A percentile compares a stretch with the other conserved stretches of the same genome.
Conservation (phyloP, 2,113 vertebrate genomes). For the Equus quagga region DNA sequence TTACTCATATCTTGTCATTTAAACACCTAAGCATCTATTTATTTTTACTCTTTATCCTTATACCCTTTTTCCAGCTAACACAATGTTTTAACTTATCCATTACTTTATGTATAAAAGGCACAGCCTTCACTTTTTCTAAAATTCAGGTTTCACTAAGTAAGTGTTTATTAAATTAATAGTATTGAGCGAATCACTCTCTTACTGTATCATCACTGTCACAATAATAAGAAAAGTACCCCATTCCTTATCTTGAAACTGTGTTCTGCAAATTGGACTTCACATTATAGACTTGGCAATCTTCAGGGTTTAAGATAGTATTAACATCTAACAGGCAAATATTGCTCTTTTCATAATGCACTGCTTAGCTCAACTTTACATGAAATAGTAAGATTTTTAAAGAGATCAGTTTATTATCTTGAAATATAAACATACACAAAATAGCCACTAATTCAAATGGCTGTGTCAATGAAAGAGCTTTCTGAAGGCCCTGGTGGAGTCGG, state of each 20-base stretch:
- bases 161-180: not conserved
- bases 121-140: not conserved
- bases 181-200: not conserved
- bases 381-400: not conserved
- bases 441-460: conserved; percentile 14
- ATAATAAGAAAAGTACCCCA: not conserved
- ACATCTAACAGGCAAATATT: not conserved
- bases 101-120: not conserved
- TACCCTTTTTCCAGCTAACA: not conserved
- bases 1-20: not conserved
- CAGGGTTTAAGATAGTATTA: not conserved
- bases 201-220: not conserved
- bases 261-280: not conserved
- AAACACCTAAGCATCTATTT: not conserved
- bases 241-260: not conserved
- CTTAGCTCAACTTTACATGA: not conserved
- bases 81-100: not conserved
- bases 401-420: not conserved
- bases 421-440: not conserved
- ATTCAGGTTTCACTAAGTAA: not conserved
- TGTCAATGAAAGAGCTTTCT: conserved; percentile 5
- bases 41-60: not conserved
- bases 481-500: not conserved
- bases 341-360: not conserved
- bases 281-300: not conserved